phyloP scores from a whole-genome alignment of 2,888 invertebrate species.

The Dicycla oo region DNA sequence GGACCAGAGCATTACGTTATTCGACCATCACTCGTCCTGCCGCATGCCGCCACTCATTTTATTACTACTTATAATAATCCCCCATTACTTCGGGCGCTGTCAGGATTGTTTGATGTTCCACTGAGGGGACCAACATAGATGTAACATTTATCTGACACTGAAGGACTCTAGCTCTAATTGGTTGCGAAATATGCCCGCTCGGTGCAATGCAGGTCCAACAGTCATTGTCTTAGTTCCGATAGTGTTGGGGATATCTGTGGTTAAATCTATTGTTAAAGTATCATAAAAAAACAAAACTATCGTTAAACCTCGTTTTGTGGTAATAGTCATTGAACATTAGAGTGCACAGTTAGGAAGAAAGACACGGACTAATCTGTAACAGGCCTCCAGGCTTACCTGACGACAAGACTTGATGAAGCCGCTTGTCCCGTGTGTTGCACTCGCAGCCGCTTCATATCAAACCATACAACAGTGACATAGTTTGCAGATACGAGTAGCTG shows the following conservation, averaged over 20 bases:
- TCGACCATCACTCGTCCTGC: slow-evolving; percentile 1
- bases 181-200: neutral
- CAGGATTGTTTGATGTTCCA: neutral
- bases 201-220: neutral
- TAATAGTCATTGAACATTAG: slow-evolving; percentile 1
- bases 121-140: neutral
- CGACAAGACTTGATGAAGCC: neutral
- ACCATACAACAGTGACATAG: neutral
- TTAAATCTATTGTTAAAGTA: neutral
- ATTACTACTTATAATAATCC: slow-evolving; percentile 22
- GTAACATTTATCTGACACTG: neutral
- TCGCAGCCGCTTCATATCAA: neutral
- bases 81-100: neutral
- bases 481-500: neutral
- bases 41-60: slow-evolving; percentile 28
- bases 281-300: neutral
- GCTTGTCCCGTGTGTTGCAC: neutral
- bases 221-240: neutral
- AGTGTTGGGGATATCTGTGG: neutral
- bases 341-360: neutral
- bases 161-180: neutral
- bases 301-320: neutral
- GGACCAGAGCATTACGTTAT: slow-evolving; percentile 13
- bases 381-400: neutral
- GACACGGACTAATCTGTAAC: neutral